Percentiles rank a stretch among this genome's conserved stretches.
Conservation (phyloP, 2,797 vertebrate species). For the Trichosurus vulpecula region DNA sequence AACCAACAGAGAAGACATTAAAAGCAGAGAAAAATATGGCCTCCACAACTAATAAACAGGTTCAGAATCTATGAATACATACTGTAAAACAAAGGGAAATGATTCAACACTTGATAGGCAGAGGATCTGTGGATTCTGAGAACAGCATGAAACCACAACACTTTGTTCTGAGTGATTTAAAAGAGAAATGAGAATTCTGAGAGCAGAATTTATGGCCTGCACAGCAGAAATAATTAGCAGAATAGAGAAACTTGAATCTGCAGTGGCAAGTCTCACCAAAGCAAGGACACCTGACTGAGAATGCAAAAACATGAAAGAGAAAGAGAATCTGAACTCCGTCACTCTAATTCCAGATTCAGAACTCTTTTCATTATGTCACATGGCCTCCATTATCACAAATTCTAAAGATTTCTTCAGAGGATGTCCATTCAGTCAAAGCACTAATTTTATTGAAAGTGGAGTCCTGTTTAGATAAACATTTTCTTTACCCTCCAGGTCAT, state of each 20-base stretch:
- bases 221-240: neutral
- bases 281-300: neutral
- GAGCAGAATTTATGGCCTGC: neutral
- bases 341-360: neutral
- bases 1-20: neutral
- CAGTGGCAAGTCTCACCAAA: neutral
- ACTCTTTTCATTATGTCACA: neutral
- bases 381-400: neutral
- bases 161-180: neutral
- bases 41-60: neutral
- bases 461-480: neutral
- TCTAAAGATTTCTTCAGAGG: neutral
- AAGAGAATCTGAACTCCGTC: neutral
- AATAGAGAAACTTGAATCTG: neutral
- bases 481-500: neutral
- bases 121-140: neutral
- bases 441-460: neutral
- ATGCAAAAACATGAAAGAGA: neutral
- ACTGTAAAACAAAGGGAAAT: neutral
- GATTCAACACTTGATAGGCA: neutral
- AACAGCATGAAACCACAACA: neutral
- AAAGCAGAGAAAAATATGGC: neutral
- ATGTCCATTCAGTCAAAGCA: neutral
- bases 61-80: neutral
- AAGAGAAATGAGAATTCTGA: neutral